phyloP scores from a whole-genome alignment of 2,113 vertebrate genomes.

The Oryzias celebensis region DNA sequence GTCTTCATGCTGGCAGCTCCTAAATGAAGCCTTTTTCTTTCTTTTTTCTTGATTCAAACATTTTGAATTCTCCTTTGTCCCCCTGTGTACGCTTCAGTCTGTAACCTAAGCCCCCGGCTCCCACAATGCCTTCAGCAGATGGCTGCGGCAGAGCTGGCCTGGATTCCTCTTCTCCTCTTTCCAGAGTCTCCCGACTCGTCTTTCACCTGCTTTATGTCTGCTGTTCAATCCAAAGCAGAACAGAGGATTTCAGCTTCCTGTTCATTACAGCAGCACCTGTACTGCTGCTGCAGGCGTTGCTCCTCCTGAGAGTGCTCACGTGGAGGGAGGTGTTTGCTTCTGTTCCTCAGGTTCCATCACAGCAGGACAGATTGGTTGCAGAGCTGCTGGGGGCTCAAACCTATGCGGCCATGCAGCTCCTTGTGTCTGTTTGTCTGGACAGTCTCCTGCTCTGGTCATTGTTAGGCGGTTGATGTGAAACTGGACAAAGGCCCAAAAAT shows the following conservation, averaged over 20 bases:
- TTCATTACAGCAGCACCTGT: constrained; percentile 23
- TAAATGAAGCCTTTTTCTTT: constrained; percentile 18
- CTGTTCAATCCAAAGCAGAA: constrained; percentile 20
- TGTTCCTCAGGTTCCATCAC: constrained; percentile 27
- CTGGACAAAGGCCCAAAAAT: constrained; percentile 71
- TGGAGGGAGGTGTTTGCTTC: constrained; percentile 8
- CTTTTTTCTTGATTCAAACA: constrained; percentile 27
- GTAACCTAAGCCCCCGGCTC: constrained; percentile 50
- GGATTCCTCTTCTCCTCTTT: constrained; percentile 42
- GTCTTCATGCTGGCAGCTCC: constrained; percentile 13
- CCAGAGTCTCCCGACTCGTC: constrained; percentile 19
- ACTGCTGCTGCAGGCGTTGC: not conserved
- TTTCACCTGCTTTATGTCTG: constrained; percentile 46
- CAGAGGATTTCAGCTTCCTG: constrained; percentile 27
- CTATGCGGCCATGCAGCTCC: constrained; percentile 21
- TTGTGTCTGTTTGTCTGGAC: constrained; percentile 32
- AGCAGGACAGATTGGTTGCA: constrained; percentile 23
- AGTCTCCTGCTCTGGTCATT: constrained; percentile 67
- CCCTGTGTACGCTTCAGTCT: constrained; percentile 25
- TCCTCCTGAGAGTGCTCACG: constrained; percentile 36
- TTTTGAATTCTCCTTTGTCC: constrained; percentile 34
- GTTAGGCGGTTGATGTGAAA: constrained; percentile 70
- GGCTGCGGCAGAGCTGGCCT: constrained; percentile 39
- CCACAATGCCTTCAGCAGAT: constrained; percentile 59
- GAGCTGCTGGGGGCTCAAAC: constrained; percentile 16